A percentile compares a stretch with the other conserved stretches of the same genome.
These are phyloP conservation scores for Erpetoichthys calabaricus DNA, from an alignment of 2,797 vertebrate genomes.

Conservation along the genomic window DNA sequence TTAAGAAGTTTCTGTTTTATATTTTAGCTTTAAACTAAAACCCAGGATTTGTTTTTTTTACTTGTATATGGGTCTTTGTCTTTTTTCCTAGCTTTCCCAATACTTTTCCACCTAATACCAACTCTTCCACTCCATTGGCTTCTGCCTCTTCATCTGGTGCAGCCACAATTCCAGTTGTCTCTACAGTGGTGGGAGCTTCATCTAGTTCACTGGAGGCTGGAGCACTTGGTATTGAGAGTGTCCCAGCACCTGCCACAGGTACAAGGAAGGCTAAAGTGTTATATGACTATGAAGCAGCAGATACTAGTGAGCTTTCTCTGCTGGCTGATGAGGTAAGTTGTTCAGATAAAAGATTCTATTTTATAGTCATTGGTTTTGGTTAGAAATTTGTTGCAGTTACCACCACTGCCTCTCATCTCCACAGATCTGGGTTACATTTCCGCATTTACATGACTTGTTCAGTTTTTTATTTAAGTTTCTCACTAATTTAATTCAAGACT, in stretches of 20 bases:
- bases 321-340: conserved; percentile 76
- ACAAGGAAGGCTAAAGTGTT: conserved; percentile 81
- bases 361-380: no score
- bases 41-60: no score
- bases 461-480: no score
- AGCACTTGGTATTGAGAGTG: conserved; percentile 65
- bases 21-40: no score
- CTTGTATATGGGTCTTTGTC: neutral
- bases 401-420: no score
- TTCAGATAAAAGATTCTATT: neutral
- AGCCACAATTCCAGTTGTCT: conserved; percentile 41
- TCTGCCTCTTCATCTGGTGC: conserved; percentile 36
- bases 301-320: conserved; percentile 79
- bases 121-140: conserved; percentile 36
- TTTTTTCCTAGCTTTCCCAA: conserved; percentile 54
- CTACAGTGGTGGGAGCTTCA: conserved; percentile 34
- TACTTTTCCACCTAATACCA: conserved; percentile 60
- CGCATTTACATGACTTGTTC: no score
- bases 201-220: conserved; percentile 41
- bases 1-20: no score
- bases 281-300: conserved; percentile 79
- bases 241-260: conserved; percentile 69
- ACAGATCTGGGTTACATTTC: no score
- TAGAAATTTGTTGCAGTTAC: no score
- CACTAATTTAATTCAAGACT: no score